Percentiles rank a stretch among this genome's conserved stretches.
Conservation (phyloP, 2,888 invertebrate species). For the Agonopterix alstromeriana region DNA sequence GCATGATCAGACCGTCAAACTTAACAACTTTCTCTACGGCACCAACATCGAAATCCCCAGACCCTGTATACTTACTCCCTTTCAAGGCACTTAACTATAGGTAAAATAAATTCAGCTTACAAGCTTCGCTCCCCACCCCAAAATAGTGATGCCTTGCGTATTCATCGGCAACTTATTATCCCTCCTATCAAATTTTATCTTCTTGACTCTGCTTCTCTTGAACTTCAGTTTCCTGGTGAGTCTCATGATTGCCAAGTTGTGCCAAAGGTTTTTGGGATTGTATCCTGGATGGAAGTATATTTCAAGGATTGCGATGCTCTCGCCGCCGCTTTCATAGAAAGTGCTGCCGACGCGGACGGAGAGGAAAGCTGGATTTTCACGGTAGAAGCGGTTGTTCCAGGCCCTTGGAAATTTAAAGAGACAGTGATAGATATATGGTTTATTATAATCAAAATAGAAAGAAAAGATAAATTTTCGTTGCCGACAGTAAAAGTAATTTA, state of each 20-base stretch:
- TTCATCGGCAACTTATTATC: conserved; percentile 24
- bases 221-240: conserved; percentile 30
- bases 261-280: conserved; percentile 37
- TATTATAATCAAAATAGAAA: too few relatives aligned
- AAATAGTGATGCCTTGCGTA: conserved; percentile 38
- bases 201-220: conserved; percentile 27
- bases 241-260: conserved; percentile 51
- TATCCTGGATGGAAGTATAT: conserved; percentile 56
- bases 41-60: too few relatives aligned
- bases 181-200: conserved; percentile 40
- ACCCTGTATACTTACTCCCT: too few relatives aligned
- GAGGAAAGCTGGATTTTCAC: conserved; percentile 57
- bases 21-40: not conserved
- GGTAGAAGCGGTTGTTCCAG: conserved; percentile 57
- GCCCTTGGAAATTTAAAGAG: conserved; percentile 26
- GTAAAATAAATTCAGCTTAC: conserved; percentile 21
- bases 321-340: conserved; percentile 43
- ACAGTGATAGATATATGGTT: too few relatives aligned
- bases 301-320: conserved; percentile 40
- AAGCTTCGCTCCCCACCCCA: conserved; percentile 55
- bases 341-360: conserved; percentile 51
- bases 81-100: too few relatives aligned
- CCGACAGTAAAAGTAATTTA: too few relatives aligned
- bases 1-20: too few relatives aligned
- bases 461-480: not conserved